These are phyloP conservation scores for Drosophila leontia DNA, from an alignment of 1,140 invertebrate species.

Conservation along the genomic window DNA sequence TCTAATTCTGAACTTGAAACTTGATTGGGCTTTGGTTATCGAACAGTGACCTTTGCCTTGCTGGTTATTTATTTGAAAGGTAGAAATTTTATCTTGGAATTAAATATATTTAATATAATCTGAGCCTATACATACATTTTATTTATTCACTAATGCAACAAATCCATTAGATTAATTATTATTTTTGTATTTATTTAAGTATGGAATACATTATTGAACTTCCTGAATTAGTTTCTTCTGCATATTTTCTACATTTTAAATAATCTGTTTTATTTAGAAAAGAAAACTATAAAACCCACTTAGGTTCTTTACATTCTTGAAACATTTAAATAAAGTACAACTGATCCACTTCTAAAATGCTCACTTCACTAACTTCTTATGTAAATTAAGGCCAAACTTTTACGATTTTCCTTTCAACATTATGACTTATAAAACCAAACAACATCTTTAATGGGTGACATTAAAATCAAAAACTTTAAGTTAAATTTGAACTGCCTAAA, in stretches of 20 bases:
- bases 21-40: conserved; percentile 23
- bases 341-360: conserved; percentile 1
- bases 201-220: too few relatives aligned
- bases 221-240: too few relatives aligned
- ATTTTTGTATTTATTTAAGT: too few relatives aligned
- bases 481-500: neutral
- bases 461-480: neutral
- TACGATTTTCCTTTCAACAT: conserved; percentile 3
- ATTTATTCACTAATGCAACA: too few relatives aligned
- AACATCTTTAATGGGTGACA: conserved; percentile 16
- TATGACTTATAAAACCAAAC: conserved; percentile 29
- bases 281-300: too few relatives aligned
- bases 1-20: conserved; percentile 48
- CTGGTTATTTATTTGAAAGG: too few relatives aligned
- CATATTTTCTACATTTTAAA: neutral
- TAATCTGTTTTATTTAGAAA: too few relatives aligned
- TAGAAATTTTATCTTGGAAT: neutral
- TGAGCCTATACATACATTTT: too few relatives aligned
- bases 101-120: neutral
- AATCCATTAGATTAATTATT: too few relatives aligned
- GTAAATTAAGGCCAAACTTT: neutral
- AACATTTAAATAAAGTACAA: neutral
- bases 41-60: conserved; percentile 54
- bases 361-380: neutral
- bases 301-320: neutral